Evolutionary conservation across 2,113 vertebrate species (phyloP), one percentile per base, ranked within the genome.

Genomic region (Sitta europaea): DNA sequence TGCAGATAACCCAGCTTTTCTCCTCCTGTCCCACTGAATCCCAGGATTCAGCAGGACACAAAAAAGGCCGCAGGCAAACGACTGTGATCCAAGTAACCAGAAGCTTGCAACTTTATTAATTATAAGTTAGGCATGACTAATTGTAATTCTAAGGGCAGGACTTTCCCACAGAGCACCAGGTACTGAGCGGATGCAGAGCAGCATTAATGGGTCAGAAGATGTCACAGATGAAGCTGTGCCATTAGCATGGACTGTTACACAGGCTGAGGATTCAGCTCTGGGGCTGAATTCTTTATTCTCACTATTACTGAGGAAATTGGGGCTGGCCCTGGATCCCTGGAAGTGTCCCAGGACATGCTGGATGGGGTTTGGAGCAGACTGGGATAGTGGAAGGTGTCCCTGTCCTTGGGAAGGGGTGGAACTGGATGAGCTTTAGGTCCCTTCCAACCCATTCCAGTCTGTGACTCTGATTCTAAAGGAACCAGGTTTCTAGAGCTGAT

Each of bases 201-300:
- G 47, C 47, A 12, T 10, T 7, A 43, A 45, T 0, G 10, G 63
- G 17, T 12, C 19, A 22, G 27, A 58, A 58, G 35, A 0, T 12
- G 22, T 6, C 70, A 14, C 3, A n/a, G 38, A 72, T 13, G 17
- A 67, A 35, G 9, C 20, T 21, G 45, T 7, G 12, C 48, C 36
- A 5, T 33, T 1, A 51, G 27, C 51, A 66, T 23, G 50, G 21
- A 22, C 8, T 42, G 27, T 5, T 9, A 35, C 31, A 43, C 29
- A 35, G 65, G 33, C 0, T 35, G 38, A 33, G 7, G 25, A 54
- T 59, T 59, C 7, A 3, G 36, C 33, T 33, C 57, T 0, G 3
- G 33, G 45, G 33, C 3, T n/a, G 12, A 81, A 68, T 24, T 55
- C 42, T 36, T 57, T 28, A 22, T 22, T 43, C 25, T 65, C n/a